Evolutionary conservation across 2,888 invertebrate species (phyloP), one percentile per base, ranked within the genome.

Genomic region (Operophtera brumata): DNA sequence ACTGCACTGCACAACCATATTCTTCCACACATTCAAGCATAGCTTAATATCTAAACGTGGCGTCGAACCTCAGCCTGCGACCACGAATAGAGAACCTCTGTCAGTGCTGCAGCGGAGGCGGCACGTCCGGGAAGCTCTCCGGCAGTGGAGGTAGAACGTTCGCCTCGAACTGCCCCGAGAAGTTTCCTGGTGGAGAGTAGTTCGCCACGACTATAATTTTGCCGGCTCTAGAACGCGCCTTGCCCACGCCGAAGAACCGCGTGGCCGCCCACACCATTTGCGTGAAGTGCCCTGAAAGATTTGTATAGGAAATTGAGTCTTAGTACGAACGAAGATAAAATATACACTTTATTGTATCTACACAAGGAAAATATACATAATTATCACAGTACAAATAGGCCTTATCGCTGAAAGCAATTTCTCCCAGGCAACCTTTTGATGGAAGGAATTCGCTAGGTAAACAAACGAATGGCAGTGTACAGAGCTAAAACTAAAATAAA

Each of bases 241-340:
- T 95, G 6, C 96, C 96, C 1, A 96, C 93, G 2, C 97, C 96
- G 73, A 96, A 93, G 77, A 93, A 92, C 40, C 92, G 92, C 1
- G 94, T 95, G 42, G 91, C 92, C 34, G 93, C 92, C 96, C 97
- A 97, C 20, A 96, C 95, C 80, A 97, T 91, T 85, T 96, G 96
- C 0, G 96, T 96, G 82, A 96, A 96, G 80, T 96, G 96, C 54
- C 96, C 96, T 95, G 82, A 13, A 56, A 63, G 12, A 35, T 8
- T 26, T 30, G 5, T 13, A 6, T 46, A 11, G 11, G 34, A 8
- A 30, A 30, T 30, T 30, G 20, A 20, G 20, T 20, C 20, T 4
- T 20, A 20, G n/a, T 20, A 20, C 20, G 20, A 20, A 20, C n/a
- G n/a, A n/a, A n/a, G n/a, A n/a, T n/a, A n/a, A n/a, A n/a, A n/a